phyloP scores from a whole-genome alignment of 1,140 invertebrate species.

The Asbolus verrucosus region DNA sequence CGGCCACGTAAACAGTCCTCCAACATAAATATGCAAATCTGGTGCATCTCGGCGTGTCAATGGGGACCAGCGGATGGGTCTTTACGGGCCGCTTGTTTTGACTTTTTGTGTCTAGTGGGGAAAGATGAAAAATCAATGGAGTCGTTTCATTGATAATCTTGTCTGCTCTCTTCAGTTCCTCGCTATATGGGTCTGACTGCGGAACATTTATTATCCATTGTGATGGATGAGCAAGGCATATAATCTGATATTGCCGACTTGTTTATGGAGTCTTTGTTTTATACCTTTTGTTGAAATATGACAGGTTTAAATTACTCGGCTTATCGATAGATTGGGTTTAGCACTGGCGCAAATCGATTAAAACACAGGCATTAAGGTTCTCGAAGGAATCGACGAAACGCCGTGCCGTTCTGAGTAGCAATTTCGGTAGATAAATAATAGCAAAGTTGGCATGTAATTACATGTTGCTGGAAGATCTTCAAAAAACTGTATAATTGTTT shows the following conservation, averaged over 20 bases:
- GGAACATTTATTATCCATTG: slow-evolving; percentile 31
- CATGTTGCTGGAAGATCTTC: background rate
- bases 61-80: background rate
- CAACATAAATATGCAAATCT: slow-evolving; percentile 27
- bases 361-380: background rate
- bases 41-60: slow-evolving; percentile 18
- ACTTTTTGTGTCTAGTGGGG: background rate
- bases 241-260: slow-evolving; percentile 36
- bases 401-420: too few relatives aligned
- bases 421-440: too few relatives aligned
- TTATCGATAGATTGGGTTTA: slow-evolving; percentile 26
- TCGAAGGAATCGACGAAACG: background rate
- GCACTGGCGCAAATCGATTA: slow-evolving; percentile 22
- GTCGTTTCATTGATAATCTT: slow-evolving; percentile 21
- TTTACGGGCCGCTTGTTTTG: background rate
- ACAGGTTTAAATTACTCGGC: slow-evolving; percentile 31
- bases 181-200: slow-evolving; percentile 5
- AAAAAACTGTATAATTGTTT: slow-evolving; percentile 15
- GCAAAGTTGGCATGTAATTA: slow-evolving; percentile 19
- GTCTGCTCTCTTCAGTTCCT: slow-evolving; percentile 8
- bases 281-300: slow-evolving; percentile 29
- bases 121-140: slow-evolving; percentile 28
- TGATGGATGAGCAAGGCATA: slow-evolving; percentile 29
- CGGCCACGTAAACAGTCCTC: slow-evolving; percentile 1
- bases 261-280: slow-evolving; percentile 34